Evolutionary conservation across 2,888 invertebrate genomes (phyloP), one percentile per base, ranked within the genome.

Genomic region (Noctua pronuba): DNA sequence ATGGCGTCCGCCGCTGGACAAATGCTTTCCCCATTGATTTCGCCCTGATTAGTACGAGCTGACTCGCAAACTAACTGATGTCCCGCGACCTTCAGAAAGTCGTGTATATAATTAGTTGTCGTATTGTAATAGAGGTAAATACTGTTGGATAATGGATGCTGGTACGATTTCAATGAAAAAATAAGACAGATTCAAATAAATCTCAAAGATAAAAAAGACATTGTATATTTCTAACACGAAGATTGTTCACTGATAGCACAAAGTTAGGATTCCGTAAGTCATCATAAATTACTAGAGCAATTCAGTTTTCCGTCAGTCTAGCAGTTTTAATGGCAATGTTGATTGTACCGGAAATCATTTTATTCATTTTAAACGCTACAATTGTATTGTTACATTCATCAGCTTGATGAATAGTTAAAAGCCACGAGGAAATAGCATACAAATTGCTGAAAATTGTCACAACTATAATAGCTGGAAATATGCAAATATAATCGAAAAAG

Each of bases 311-410:
- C 46, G 3, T 38, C 46, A 18, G 28, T 74, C 41, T 46, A 73
- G 35, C 35, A 16, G 24, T 49, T 75, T 74, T 31, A 35, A 41
- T 52, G 49, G 31, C 6, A 49, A 41, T 62, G 41, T 16, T 75
- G 75, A 75, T 74, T 64, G 16, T 41, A 64, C 75, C 75, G 75
- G 75, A 75, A 74, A n/a, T 75, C n/a, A 62, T 31, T 41, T n/a
- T 8, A 46, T 49, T 62, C 0, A 74, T 62, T 49, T 58, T 60
- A 73, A 73, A 38, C 60, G 28, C 18, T 13, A 62, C 73, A 73
- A 62, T 75, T 60, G 38, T 73, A 73, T 73, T 52, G 49, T 74
- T 10, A 41, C 35, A 7, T 65, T n/a, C 65, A n/a, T 41, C 38
- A n/a, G 18, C 74, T 62, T 41, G 8, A 49, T 18, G 5, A 35